These are phyloP conservation scores for Romanogobio albipinnatus DNA, from an alignment of 2,113 vertebrate genomes.

Conservation along the genomic window DNA sequence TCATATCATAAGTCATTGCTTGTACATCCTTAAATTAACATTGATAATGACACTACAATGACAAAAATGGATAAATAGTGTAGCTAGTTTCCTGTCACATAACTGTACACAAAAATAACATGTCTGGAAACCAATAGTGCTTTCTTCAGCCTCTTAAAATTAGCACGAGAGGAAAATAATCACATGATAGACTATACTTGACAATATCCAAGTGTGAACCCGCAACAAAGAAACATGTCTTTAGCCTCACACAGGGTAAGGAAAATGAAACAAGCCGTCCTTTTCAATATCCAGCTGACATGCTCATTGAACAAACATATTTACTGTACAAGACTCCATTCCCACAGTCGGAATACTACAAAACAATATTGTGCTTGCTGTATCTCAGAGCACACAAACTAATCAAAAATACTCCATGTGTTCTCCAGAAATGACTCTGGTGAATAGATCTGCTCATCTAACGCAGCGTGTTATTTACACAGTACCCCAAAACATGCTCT, in stretches of 20 bases:
- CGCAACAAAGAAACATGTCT: background rate
- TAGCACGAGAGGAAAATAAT: background rate
- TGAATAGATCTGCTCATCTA: slow-evolving; percentile 11
- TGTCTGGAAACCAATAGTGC: background rate
- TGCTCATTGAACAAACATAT: background rate
- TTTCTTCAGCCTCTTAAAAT: background rate
- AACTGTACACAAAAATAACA: background rate
- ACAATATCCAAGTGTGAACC: background rate
- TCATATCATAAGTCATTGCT: background rate
- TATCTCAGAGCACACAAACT: slow-evolving; percentile 20
- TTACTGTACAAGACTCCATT: slow-evolving; percentile 5
- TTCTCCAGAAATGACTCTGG: background rate
- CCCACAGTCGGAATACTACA: background rate
- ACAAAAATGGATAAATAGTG: background rate
- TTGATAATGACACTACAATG: background rate
- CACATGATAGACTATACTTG: background rate
- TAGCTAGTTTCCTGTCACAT: background rate
- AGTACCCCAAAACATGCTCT: background rate
- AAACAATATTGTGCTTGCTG: background rate
- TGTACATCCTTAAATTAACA: background rate
- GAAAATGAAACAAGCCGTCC: background rate
- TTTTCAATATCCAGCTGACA: slow-evolving; percentile 4
- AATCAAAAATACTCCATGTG: slow-evolving; percentile 9
- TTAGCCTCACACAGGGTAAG: background rate
- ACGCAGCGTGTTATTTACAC: slow-evolving; percentile 4